These are phyloP conservation scores for Discoglossus pictus DNA, from an alignment of 2,797 vertebrate species.

Conservation along the genomic window DNA sequence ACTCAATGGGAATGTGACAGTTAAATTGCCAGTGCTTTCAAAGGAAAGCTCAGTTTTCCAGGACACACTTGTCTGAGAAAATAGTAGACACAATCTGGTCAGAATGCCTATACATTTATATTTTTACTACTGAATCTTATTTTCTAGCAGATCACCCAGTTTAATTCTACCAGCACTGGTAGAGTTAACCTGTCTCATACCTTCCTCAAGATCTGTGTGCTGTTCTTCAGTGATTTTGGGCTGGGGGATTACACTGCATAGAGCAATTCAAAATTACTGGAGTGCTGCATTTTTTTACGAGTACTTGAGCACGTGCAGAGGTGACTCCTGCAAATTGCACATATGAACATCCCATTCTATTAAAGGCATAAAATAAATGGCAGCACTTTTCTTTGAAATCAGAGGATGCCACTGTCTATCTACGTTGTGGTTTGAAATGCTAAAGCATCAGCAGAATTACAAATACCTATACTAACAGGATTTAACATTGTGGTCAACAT, in stretches of 20 bases:
- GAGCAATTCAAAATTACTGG: slow-evolving; percentile 59
- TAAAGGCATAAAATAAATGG: not conserved
- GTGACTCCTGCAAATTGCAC: not conserved
- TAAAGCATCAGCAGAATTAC: too few species aligned
- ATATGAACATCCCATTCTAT: slow-evolving; percentile 35
- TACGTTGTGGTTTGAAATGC: too few species aligned
- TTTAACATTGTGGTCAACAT: too few species aligned
- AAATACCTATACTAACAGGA: too few species aligned
- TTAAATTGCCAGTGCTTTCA: too few species aligned
- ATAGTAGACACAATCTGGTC: too few species aligned
- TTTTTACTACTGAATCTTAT: not conserved
- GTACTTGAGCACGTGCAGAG: slow-evolving; percentile 54
- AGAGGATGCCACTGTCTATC: too few species aligned
- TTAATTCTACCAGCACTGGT: not conserved
- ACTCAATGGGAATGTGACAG: too few species aligned
- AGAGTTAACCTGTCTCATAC: slow-evolving; percentile 39
- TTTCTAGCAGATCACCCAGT: too few species aligned
- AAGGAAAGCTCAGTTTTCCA: too few species aligned
- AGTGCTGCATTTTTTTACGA: slow-evolving; percentile 52
- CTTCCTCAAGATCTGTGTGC: slow-evolving; percentile 44
- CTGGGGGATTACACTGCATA: slow-evolving; percentile 50
- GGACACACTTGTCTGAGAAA: too few species aligned
- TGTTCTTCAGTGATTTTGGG: slow-evolving; percentile 47
- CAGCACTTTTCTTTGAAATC: not conserved
- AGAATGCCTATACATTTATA: not conserved